Conservation (phyloP, 2,797 vertebrate genomes). For the Tauraco hartlaubi region DNA sequence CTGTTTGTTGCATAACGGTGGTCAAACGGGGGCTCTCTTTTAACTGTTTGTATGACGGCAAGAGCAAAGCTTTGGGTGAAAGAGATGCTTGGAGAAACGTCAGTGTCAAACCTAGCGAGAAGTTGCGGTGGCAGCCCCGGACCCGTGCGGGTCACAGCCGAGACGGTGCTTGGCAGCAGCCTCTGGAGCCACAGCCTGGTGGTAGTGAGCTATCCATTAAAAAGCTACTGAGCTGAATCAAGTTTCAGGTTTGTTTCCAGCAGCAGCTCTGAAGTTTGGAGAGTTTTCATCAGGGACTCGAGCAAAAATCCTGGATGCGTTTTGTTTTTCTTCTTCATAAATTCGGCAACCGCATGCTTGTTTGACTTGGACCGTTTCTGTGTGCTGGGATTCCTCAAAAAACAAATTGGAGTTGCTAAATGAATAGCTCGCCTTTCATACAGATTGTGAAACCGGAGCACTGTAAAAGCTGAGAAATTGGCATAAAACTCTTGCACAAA, state of each 20-base stretch:
- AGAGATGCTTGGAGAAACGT: not conserved
- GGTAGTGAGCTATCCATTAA: rapidly evolving
- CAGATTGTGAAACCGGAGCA: not conserved
- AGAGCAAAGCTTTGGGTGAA: not conserved
- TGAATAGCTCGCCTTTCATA: not conserved
- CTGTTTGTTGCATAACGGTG: not conserved
- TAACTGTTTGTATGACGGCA: rapidly evolving
- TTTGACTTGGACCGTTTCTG: not conserved
- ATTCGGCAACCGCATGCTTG: rapidly evolving
- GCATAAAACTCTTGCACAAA: not conserved
- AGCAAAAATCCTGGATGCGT: not conserved
- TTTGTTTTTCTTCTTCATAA: not conserved
- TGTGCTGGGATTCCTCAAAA: not conserved
- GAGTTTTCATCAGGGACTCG: not conserved
- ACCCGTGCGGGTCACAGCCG: not conserved
- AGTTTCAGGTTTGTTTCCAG: not conserved
- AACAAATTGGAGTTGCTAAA: not conserved
- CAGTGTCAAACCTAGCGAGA: not conserved
- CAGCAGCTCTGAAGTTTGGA: not conserved
- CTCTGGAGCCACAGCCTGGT: not conserved
- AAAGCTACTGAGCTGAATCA: not conserved
- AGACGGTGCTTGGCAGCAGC: not conserved
- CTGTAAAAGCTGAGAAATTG: not conserved
- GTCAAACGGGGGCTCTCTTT: not conserved
- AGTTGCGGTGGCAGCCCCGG: not conserved